Evolutionary conservation across 2,888 invertebrate genomes (phyloP).

Genomic region (Physocephala rufipes): DNA sequence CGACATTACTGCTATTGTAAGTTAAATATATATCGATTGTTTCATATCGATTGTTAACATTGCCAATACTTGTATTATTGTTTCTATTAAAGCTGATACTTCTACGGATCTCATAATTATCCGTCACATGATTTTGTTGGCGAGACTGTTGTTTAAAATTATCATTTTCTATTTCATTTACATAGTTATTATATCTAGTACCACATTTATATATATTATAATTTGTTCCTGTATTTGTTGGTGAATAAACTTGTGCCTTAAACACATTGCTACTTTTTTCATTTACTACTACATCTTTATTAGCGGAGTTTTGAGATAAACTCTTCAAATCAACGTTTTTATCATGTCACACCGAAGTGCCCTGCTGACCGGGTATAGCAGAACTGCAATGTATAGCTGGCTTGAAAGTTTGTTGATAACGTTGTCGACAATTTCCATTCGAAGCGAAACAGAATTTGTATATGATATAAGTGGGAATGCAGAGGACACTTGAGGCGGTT

Average conservation of each 20-base stretch:
- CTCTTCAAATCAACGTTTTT: constrained; percentile 33
- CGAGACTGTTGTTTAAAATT: not conserved
- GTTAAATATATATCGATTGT: not conserved
- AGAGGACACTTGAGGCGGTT: constrained; percentile 84
- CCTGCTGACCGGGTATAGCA: constrained; percentile 63
- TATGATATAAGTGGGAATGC: constrained; percentile 84
- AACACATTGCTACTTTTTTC: constrained; percentile 37
- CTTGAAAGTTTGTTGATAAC: constrained; percentile 57
- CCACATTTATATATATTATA: constrained; percentile 54
- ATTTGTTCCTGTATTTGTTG: constrained; percentile 50
- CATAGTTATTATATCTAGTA: constrained; percentile 54
- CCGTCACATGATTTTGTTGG: not conserved
- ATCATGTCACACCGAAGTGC: constrained; percentile 65
- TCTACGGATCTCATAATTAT: not conserved
- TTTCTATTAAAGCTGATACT: constrained; percentile 35
- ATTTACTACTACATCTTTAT: constrained; percentile 34
- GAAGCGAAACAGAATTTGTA: constrained; percentile 78
- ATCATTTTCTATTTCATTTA: not conserved
- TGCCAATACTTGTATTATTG: constrained; percentile 25
- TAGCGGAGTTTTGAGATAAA: not conserved
- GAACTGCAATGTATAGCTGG: constrained; percentile 58
- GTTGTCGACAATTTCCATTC: constrained; percentile 68
- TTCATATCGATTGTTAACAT: constrained; percentile 24
- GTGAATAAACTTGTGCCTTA: constrained; percentile 35
- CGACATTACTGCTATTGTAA: not conserved